Evolutionary conservation across 2,888 invertebrate species (phyloP), one percentile per base, ranked within the genome.

Genomic region (Cremastobaeus sp.): DNA sequence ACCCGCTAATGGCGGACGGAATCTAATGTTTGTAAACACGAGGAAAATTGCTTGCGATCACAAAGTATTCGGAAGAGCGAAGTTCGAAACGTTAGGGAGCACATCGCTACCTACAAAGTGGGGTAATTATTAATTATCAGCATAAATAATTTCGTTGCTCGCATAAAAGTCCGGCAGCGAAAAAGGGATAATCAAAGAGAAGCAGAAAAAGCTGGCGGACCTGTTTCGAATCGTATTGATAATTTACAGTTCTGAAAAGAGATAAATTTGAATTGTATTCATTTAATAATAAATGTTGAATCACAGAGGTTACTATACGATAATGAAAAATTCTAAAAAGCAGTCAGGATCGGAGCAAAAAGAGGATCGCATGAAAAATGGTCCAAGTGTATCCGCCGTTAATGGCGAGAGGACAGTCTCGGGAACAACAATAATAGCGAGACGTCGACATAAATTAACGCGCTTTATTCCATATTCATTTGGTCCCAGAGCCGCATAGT

Each of bases 361-460:
- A 52, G 8, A 41, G 34, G 47, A 14, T 47, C 34, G 18, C 37
- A 30, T 54, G 54, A 60, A 60, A 50, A 64, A 57, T 41, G 41
- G 28, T 28, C 32, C 25, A 34, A 18, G 28, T 21, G 14, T 20
- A 59, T 52, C 48, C 37, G 15, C 37, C 14, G 37, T 59, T 59
- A 59, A 72, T 59, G 47, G 32, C 30, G 41, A 45, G 30, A 21
- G 41, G 30, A 55, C 55, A 37, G 50, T 62, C 48, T 17, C 15
- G 2, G 20, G 41, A 32, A 62, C 50, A 60, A 55, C 52, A 48
- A 64, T 74, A 68, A 74, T 47, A 57, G 47, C 34, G 20, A 35
- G 59, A 35, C 39, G 45, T 59, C 43, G 32, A 68, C 64, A 69
- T 68, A 73, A 73, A 73, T 74, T 73, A 60, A 59, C 73, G 50